These are phyloP conservation scores for Pteria penguin DNA, from an alignment of 2,888 invertebrate genomes.

Conservation along the genomic window DNA sequence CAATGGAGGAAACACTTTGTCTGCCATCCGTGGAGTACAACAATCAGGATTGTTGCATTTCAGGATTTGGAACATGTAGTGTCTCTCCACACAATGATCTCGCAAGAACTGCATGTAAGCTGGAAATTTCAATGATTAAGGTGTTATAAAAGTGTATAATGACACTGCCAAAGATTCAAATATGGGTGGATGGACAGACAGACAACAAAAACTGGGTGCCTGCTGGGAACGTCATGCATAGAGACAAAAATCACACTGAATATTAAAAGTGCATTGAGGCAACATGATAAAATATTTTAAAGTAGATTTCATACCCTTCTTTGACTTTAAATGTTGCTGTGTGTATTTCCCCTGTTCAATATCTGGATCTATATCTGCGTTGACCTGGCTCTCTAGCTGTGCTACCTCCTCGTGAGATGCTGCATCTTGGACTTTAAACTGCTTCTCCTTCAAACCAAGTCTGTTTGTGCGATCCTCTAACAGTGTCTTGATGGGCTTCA, in stretches of 20 bases:
- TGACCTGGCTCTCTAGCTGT: neutral
- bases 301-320: neutral
- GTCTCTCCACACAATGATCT: conserved; percentile 33
- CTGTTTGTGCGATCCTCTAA: conserved; percentile 12
- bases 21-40: conserved; percentile 26
- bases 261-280: too few species aligned
- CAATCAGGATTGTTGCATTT: conserved; percentile 36
- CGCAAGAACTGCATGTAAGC: conserved; percentile 34
- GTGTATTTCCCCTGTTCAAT: neutral
- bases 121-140: neutral
- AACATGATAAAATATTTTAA: neutral
- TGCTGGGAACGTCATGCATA: too few species aligned
- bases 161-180: too few species aligned
- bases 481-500: conserved; percentile 4
- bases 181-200: too few species aligned
- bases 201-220: too few species aligned
- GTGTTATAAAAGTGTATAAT: neutral
- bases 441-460: conserved; percentile 29
- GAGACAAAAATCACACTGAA: too few species aligned
- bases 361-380: neutral
- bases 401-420: neutral
- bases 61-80: conserved; percentile 44
- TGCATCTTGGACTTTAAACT: neutral
- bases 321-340: neutral
- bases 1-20: conserved; percentile 29